Evolutionary conservation across 2,113 vertebrate genomes (phyloP).

Genomic region (Petrocephalus zakoni): DNA sequence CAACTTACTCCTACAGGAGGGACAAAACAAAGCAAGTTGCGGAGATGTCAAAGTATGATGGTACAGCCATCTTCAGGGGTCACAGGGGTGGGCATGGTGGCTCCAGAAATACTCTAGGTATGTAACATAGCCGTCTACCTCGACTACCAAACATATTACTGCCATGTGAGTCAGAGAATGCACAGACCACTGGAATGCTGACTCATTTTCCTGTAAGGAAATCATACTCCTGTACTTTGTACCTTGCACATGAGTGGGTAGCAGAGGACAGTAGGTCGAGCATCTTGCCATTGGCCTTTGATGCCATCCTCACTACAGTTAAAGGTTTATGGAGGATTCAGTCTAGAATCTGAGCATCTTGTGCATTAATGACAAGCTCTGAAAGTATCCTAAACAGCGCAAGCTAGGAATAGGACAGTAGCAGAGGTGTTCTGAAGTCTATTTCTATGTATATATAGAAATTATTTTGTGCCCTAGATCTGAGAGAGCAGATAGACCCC

Average conservation of each 20-base stretch:
- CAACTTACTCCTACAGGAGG: background rate
- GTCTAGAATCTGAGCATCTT: background rate
- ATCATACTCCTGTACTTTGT: background rate
- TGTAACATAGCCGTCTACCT: background rate
- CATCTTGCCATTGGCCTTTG: background rate
- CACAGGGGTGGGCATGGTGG: background rate
- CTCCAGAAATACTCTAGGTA: background rate
- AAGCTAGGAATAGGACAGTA: background rate
- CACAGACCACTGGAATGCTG: background rate
- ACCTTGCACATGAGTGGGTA: background rate
- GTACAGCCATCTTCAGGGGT: background rate
- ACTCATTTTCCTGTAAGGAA: background rate
- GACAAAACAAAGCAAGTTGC: background rate
- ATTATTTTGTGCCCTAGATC: background rate
- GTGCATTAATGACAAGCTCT: background rate
- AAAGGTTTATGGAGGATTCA: background rate
- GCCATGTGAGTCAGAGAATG: background rate
- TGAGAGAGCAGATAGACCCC: background rate
- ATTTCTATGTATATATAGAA: background rate
- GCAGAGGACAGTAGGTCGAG: background rate
- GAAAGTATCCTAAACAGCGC: background rate
- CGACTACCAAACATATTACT: background rate
- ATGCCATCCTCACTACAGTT: background rate
- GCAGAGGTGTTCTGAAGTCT: background rate
- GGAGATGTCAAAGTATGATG: background rate